phyloP scores from a whole-genome alignment of 1,140 invertebrate species.

The Epicauta chinensis region DNA sequence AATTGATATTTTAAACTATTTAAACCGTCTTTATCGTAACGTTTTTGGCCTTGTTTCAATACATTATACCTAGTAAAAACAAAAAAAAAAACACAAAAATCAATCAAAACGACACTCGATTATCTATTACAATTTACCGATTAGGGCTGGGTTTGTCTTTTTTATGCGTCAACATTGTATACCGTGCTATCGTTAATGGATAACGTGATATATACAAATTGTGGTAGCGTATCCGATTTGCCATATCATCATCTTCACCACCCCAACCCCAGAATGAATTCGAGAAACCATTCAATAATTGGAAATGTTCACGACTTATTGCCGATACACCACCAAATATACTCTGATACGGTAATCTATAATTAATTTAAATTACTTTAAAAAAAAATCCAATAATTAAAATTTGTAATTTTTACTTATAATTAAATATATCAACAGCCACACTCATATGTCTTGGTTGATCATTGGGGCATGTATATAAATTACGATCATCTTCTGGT shows the following conservation, averaged over 20 bases:
- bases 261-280: constrained; percentile 93
- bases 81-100: too few relatives aligned
- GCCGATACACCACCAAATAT: constrained; percentile 89
- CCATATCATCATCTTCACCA: constrained; percentile 90
- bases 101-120: too few relatives aligned
- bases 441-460: constrained; percentile 94
- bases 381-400: neutral
- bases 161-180: constrained; percentile 85
- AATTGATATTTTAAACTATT: constrained; percentile 79
- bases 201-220: constrained; percentile 80
- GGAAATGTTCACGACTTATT: constrained; percentile 74
- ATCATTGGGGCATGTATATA: constrained; percentile 83
- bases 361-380: constrained; percentile 2
- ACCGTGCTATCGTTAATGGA: constrained; percentile 78
- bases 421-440: constrained; percentile 83
- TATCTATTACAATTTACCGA: constrained; percentile 49
- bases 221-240: constrained; percentile 70
- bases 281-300: constrained; percentile 81
- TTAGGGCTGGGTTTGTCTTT: constrained; percentile 85
- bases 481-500: constrained; percentile 86
- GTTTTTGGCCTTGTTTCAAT: constrained; percentile 71
- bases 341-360: constrained; percentile 77
- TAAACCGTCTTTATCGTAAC: constrained; percentile 79
- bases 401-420: constrained; percentile 70
- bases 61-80: constrained; percentile 72